Percentiles rank a stretch among this genome's conserved stretches.
Evolutionary conservation across 2,113 vertebrate species (phyloP).

Genomic region (Campylorhamphus procurvoides): DNA sequence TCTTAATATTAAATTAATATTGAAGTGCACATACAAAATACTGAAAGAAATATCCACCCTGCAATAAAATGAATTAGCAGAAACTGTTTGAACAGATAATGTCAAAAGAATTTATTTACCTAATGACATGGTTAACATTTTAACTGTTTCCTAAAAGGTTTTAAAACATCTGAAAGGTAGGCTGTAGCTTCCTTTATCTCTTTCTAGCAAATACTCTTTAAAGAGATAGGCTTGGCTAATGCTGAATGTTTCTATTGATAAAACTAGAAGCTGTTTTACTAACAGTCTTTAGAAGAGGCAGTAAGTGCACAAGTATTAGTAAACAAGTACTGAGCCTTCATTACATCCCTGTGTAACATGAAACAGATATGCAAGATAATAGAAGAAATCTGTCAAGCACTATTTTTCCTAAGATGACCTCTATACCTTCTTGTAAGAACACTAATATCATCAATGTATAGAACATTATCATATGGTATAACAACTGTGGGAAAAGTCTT

Average conservation of each 20-base stretch:
- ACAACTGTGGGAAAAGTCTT: neutral
- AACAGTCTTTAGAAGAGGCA: neutral
- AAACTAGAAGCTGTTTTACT: neutral
- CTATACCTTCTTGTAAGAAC: neutral
- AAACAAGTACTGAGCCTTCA: neutral
- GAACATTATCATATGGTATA: neutral
- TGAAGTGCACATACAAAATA: neutral
- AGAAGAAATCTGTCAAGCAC: neutral
- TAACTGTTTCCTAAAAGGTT: neutral
- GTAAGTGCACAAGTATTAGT: neutral
- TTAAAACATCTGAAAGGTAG: neutral
- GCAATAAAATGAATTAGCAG: neutral
- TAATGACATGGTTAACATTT: neutral
- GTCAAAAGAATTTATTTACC: neutral
- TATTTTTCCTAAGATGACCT: neutral
- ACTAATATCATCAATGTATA: neutral
- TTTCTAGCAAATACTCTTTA: neutral
- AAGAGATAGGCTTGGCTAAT: neutral
- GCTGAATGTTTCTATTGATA: neutral
- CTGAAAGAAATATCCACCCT: neutral
- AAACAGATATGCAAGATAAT: neutral
- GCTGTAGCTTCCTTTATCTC: neutral
- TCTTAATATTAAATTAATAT: neutral
- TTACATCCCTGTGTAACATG: rapidly evolving
- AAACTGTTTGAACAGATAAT: neutral